Conservation (phyloP, 2,888 invertebrate species). For the Cephus sareptanus region DNA sequence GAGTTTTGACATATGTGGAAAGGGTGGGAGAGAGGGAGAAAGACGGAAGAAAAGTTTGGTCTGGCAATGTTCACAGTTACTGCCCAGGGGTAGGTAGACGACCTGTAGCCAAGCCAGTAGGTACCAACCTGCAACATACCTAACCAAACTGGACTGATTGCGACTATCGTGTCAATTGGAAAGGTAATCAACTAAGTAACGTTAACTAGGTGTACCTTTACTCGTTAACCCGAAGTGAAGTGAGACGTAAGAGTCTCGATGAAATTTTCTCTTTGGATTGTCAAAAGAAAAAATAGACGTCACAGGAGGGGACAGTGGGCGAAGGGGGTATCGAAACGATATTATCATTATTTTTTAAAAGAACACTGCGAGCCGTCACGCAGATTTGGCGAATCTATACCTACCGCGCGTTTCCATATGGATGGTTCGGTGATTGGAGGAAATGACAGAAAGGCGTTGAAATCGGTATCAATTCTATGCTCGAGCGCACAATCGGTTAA, state of each 20-base stretch:
- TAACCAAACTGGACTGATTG: conserved; percentile 51
- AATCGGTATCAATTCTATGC: conserved; percentile 33
- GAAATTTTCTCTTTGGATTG: conserved; percentile 37
- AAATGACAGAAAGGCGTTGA: not conserved
- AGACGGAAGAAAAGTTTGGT: not conserved
- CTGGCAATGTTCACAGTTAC: not conserved
- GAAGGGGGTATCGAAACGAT: not conserved
- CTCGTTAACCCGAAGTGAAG: conserved; percentile 44
- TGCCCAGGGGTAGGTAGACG: not conserved
- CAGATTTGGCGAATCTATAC: not conserved
- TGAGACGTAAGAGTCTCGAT: conserved; percentile 37
- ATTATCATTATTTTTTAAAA: conserved; percentile 13
- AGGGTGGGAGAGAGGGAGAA: no score
- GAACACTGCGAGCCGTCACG: conserved; percentile 3
- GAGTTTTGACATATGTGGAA: no score
- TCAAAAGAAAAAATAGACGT: conserved; percentile 14
- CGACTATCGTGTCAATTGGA: conserved; percentile 54
- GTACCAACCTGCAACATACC: conserved; percentile 28
- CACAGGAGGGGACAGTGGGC: not conserved
- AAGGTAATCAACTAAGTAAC: conserved; percentile 59
- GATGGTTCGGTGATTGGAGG: not conserved
- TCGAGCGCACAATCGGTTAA: conserved; percentile 29
- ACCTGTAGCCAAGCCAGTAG: not conserved
- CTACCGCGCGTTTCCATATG: not conserved
- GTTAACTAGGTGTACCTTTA: conserved; percentile 58